Base-by-base conservation (phyloP, 2,113 vertebrate genomes). In the Coturnix japonica region DNA sequence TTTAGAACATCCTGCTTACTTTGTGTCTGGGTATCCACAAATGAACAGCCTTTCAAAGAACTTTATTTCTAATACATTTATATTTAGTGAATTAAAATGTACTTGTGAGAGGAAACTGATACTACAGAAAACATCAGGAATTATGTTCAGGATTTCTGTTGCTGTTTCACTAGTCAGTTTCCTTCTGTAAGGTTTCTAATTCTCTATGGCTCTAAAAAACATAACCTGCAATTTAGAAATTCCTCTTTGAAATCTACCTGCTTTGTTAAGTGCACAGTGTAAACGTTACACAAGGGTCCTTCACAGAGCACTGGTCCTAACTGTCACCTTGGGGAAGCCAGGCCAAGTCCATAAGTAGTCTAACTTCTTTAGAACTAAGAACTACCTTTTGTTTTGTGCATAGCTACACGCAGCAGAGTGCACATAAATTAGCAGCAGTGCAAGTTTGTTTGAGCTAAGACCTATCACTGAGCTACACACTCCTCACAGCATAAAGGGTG, bases 201-300 rank as follows among this genome's bases (percentile, higher is more conserved):
- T 66, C 23, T 64, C 44, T 33, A 11, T n/a, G 8, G 11, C 22
- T 87, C 87, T 49, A 31, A 49, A 71, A 65, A 56, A 4, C 8
- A 37, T 4, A 0, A 0, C 10, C 28, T 66, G 28, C 10, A 23
- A 9, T 43, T 75, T 8, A 49, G 22, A 80, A 80, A 49, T 33
- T 16, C 2, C 23, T 4, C 19, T 12, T 26, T 44, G 63, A 66
- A 59, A 54, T 14, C 64, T 85, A 31, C 13, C 21, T 44, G 17
- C 47, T 61, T 76, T 21, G 6, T 39, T 65, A 23, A 21, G 3
- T 17, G 28, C 3, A 23, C 0, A 0, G 23, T 35, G 20, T 33
- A 8, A 71, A 19, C 33, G 33, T 31, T 46, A 81, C 28, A 15
- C 28, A 25, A 14, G 7, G 19, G 10, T 51, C 35, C n/a, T 41